phyloP scores from a whole-genome alignment of 2,888 invertebrate species.

The Ptilodon capucinus region DNA sequence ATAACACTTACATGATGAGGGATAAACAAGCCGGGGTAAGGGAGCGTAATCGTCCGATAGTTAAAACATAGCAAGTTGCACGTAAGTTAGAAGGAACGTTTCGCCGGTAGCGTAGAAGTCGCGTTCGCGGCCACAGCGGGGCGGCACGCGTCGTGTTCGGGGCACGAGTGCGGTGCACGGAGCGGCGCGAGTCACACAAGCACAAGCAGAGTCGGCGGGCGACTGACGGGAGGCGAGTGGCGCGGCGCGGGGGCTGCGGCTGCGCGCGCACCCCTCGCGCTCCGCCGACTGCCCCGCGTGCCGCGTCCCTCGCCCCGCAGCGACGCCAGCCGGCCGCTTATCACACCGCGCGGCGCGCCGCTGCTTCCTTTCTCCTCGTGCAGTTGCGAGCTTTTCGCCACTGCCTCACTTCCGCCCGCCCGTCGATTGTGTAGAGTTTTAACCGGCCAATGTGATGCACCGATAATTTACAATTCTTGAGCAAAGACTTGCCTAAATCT shows the following conservation, averaged over 20 bases:
- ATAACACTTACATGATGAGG: conserved; percentile 81
- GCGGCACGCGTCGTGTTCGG: conserved; percentile 81
- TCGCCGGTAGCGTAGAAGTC: conserved; percentile 84
- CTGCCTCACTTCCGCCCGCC: conserved; percentile 79
- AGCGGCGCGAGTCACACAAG: conserved; percentile 83
- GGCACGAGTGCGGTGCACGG: conserved; percentile 81
- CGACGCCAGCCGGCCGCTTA: conserved; percentile 77
- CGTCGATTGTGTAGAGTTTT: conserved; percentile 68
- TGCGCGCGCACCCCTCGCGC: conserved; percentile 73
- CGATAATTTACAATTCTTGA: conserved; percentile 54
- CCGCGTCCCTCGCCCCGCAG: conserved; percentile 51
- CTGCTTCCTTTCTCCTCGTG: conserved; percentile 81
- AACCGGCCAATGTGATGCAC: conserved; percentile 67
- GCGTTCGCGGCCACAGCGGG: conserved; percentile 84
- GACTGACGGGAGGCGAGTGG: conserved; percentile 78
- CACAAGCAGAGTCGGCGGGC: conserved; percentile 83
- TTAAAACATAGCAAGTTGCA: conserved; percentile 79
- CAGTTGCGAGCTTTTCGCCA: conserved; percentile 81
- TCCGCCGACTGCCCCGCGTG: conserved; percentile 43
- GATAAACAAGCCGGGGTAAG: conserved; percentile 81
- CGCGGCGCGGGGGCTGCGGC: conserved; percentile 72
- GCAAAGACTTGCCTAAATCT: conserved; percentile 36
- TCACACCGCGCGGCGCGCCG: conserved; percentile 76
- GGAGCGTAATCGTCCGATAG: conserved; percentile 74
- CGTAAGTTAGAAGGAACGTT: conserved; percentile 76